A percentile compares a stretch with the other conserved stretches of the same genome.
phyloP scores from a whole-genome alignment of 2,888 invertebrate species.

The Micropterix aruncella region DNA sequence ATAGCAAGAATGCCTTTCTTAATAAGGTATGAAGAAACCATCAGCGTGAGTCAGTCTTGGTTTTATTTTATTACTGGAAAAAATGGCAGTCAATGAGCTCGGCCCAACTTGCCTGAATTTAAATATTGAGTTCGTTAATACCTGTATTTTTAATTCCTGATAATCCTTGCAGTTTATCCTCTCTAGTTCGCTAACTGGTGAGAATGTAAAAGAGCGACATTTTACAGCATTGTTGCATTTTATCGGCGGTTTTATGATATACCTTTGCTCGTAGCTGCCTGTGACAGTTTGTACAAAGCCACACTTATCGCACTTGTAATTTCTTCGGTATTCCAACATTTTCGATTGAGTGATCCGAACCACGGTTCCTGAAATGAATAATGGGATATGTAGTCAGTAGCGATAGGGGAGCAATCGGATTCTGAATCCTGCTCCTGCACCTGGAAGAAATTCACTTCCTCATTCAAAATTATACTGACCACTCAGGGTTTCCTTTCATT shows the following conservation, averaged over 20 bases:
- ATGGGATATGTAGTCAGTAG: too few species aligned
- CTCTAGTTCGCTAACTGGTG: slow-evolving; percentile 36
- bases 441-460: too few species aligned
- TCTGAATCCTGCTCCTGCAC: too few species aligned
- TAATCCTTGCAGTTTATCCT: slow-evolving; percentile 62
- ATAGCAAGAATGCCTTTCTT: too few species aligned
- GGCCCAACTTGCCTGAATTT: too few species aligned
- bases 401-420: too few species aligned
- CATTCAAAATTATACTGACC: too few species aligned
- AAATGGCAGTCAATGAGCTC: too few species aligned
- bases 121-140: slow-evolving; percentile 18
- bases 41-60: too few species aligned
- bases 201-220: slow-evolving; percentile 41
- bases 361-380: slow-evolving; percentile 48
- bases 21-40: too few species aligned
- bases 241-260: slow-evolving; percentile 38
- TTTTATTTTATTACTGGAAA: too few species aligned
- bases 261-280: slow-evolving; percentile 55
- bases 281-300: slow-evolving; percentile 47
- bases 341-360: slow-evolving; percentile 61
- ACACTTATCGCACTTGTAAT: slow-evolving; percentile 66
- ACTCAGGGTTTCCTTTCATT: too few species aligned
- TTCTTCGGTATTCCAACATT: slow-evolving; percentile 60
- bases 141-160: slow-evolving; percentile 76
- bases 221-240: slow-evolving; percentile 39